These are phyloP conservation scores for Melanotaenia parkinsoni DNA, from an alignment of 2,797 vertebrate species.

Conservation along the genomic window DNA sequence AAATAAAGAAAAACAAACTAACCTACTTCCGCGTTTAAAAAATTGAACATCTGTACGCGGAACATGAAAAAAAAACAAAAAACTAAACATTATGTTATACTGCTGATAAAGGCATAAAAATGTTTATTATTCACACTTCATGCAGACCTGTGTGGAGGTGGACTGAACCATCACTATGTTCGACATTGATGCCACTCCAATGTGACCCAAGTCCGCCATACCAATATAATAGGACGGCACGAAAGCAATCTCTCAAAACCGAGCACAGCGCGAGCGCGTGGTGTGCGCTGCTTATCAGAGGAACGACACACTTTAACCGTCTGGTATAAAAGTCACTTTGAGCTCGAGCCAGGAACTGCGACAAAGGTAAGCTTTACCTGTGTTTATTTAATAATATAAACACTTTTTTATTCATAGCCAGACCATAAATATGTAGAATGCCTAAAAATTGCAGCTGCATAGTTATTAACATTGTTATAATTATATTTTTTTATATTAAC, in stretches of 20 bases:
- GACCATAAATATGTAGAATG: no score
- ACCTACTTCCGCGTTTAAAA: conserved; percentile 40
- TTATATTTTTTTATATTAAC: neutral
- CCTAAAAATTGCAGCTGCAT: no score
- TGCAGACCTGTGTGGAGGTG: neutral
- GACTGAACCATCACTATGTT: neutral
- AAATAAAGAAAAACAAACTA: rapidly evolving
- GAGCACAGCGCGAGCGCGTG: neutral
- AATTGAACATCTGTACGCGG: neutral
- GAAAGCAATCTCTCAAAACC: conserved; percentile 31
- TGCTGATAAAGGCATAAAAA: no score
- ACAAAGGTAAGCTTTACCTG: conserved; percentile 55
- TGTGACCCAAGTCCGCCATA: conserved; percentile 80
- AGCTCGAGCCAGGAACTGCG: conserved; percentile 25
- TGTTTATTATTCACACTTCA: neutral
- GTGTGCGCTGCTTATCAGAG: conserved; percentile 28
- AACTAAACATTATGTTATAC: neutral
- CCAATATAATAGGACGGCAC: conserved; percentile 58
- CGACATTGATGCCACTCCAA: conserved; percentile 36
- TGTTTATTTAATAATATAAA: neutral
- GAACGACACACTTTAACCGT: conserved; percentile 16
- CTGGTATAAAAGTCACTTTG: conserved; percentile 51
- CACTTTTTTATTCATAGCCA: neutral
- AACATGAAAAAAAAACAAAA: neutral
- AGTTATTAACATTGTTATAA: no score